Percentiles rank a stretch among this genome's conserved stretches.
Evolutionary conservation across 2,113 vertebrate genomes (phyloP).

Genomic region (Plecturocebus donacophilus): DNA sequence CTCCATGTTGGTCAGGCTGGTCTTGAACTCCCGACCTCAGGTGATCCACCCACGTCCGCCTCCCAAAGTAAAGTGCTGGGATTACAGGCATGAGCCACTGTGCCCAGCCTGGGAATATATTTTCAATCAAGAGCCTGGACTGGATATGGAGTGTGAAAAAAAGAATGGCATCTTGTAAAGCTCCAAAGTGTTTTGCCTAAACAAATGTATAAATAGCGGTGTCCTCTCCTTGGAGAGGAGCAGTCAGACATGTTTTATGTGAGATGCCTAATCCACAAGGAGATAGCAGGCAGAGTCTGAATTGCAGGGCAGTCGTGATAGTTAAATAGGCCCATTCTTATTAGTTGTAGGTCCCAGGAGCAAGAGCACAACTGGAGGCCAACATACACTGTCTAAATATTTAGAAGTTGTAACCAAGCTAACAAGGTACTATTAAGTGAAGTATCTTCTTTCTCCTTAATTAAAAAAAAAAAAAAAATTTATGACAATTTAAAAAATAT

Average conservation of each 20-base stretch:
- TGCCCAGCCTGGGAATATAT: neutral
- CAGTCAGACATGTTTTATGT: neutral
- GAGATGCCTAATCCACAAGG: neutral
- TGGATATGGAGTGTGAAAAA: neutral
- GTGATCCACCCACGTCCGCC: neutral
- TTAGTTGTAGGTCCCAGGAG: neutral
- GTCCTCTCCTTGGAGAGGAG: neutral
- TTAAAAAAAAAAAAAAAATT: no score
- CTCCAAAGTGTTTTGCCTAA: neutral
- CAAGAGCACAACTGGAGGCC: neutral
- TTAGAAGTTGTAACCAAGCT: neutral
- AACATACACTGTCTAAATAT: neutral
- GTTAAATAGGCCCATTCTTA: neutral
- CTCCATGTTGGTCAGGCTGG: no score
- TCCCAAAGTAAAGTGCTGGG: neutral
- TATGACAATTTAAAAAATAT: neutral
- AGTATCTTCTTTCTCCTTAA: neutral
- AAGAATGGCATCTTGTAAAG: neutral
- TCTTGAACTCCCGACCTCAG: no score
- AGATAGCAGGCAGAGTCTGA: neutral
- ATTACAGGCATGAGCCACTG: neutral
- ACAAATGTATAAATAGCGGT: neutral
- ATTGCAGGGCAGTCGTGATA: neutral
- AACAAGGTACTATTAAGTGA: neutral
- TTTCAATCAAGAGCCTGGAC: neutral